phyloP scores from a whole-genome alignment of 2,113 vertebrate species.

The Bos javanicus region DNA sequence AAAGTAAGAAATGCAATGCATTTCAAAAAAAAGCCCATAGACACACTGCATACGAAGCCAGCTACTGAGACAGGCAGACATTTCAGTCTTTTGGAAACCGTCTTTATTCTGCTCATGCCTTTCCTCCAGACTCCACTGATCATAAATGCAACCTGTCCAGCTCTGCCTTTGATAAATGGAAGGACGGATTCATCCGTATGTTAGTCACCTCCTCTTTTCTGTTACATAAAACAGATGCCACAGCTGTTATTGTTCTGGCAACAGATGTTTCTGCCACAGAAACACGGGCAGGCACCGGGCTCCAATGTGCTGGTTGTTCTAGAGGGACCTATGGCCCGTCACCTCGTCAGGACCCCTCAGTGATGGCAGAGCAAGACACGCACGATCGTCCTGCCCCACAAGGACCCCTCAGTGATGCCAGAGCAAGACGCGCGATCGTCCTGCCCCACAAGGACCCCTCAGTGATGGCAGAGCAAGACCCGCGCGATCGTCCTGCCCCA shows the following conservation, averaged over 20 bases:
- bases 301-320: neutral
- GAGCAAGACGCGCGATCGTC: rapidly evolving
- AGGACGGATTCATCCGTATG: neutral
- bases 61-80: neutral
- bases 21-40: neutral
- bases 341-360: neutral
- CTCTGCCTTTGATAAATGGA: neutral
- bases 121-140: neutral
- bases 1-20: neutral
- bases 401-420: neutral
- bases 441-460: neutral
- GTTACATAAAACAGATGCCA: neutral
- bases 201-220: neutral
- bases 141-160: neutral
- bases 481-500: too few species aligned
- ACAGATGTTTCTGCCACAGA: neutral
- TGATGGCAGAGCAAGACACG: rapidly evolving
- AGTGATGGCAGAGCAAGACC: rapidly evolving
- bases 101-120: neutral
- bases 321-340: neutral
- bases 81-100: neutral
- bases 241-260: neutral
- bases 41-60: rapidly evolving
- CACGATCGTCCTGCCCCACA: rapidly evolving
- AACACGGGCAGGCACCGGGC: rapidly evolving